phyloP scores from a whole-genome alignment of 2,113 vertebrate species.

The Trochalopteron elliotii region DNA sequence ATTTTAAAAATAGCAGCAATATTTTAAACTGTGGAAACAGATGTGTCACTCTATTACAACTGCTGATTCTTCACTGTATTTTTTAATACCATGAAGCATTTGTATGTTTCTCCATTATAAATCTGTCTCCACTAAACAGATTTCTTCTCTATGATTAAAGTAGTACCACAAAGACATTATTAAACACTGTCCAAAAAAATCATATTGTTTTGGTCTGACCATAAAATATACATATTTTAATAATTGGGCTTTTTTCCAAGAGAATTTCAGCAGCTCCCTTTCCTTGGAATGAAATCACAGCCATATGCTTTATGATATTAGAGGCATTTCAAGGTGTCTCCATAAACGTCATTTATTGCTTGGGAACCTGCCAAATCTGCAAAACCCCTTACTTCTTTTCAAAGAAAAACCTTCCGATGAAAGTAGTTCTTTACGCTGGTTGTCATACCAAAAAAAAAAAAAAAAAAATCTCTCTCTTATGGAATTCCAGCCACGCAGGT shows the following conservation, averaged over 20 bases:
- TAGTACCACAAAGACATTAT: background rate
- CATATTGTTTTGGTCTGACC: background rate
- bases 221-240: slow-evolving; percentile 9
- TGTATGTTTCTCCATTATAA: background rate
- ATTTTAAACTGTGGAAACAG: slow-evolving; percentile 40
- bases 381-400: background rate
- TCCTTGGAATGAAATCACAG: slow-evolving; percentile 27
- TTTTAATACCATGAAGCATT: slow-evolving; percentile 4
- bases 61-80: background rate
- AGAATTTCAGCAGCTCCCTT: background rate
- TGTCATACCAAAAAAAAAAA: background rate
- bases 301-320: slow-evolving; percentile 41
- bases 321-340: slow-evolving; percentile 30
- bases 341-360: slow-evolving; percentile 45
- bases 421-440: background rate
- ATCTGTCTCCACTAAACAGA: background rate
- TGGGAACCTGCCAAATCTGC: slow-evolving; percentile 9
- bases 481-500: background rate
- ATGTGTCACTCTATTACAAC: background rate
- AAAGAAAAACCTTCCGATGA: background rate
- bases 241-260: background rate
- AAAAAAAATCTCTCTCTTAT: background rate
- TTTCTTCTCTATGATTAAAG: background rate
- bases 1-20: slow-evolving; percentile 14
- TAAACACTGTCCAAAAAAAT: background rate